Base-by-base conservation (phyloP, 2,888 invertebrate species). In the Hoplodrina blanda region DNA sequence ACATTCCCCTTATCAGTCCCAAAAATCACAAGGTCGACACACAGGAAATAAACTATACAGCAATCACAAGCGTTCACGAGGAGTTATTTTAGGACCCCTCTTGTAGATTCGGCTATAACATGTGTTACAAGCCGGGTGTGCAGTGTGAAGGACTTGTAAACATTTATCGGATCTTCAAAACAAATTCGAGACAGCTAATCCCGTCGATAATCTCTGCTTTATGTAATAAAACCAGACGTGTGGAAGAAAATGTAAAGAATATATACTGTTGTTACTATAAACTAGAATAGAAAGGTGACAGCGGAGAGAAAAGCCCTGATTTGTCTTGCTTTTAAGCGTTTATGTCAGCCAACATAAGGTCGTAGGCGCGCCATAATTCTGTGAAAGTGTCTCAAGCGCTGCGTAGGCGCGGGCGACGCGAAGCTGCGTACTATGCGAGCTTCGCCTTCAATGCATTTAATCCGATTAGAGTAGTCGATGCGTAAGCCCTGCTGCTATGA, bases 301-400 rank as follows among this genome's bases (percentile, higher is more conserved):
- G 63, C 62, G 85, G 78, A 88, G 86, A 86, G 87, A 88, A 91
- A 91, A 91, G 87, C 88, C 79, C 85, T 88, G 84, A 91, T 91
- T 91, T 88, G 88, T 87, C 78, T 78, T 83, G 81, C 78, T 89
- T 86, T 88, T 85, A 85, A 89, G 84, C 88, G 89, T 91, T 91
- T 88, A 89, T 91, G 91, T 90, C 89, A 91, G 90, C 88, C 87
- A 92, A 91, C 87, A 89, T 85, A 87, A 89, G 89, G 85, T 89
- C 90, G 93, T 94, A 92, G 93, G 93, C 91, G 93, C 90, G 87
- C 87, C 88, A 87, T 90, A 87, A 85, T 76, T 78, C 89, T 89
- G 92, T 88, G 94, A 94, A 94, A 93, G 94, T 91, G 91, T 92
- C 92, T 91, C 90, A 88, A 87, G 80, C 80, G 63, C 68, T 88